Conservation (phyloP, 2,888 invertebrate genomes). For the Watsonalla cultraria region DNA sequence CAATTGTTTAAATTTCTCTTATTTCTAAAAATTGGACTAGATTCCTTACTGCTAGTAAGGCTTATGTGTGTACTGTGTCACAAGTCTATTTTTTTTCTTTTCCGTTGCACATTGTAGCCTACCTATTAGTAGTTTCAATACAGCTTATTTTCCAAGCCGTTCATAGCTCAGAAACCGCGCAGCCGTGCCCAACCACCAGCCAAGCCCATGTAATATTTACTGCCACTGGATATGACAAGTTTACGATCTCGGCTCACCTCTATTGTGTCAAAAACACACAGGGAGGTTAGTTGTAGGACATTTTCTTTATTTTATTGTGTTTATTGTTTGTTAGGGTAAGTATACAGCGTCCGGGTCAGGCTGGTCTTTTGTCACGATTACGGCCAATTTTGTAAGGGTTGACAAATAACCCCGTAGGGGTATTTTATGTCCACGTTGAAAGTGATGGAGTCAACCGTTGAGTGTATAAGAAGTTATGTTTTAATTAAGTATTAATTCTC, state of each 20-base stretch:
- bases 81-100: too few relatives aligned
- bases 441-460: background rate
- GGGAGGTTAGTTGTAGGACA: conserved; percentile 24
- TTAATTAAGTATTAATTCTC: too few relatives aligned
- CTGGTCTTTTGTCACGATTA: conserved; percentile 19
- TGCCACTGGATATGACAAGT: conserved; percentile 32
- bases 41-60: too few relatives aligned
- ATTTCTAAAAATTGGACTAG: too few relatives aligned
- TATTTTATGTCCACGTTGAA: background rate
- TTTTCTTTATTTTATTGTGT: conserved; percentile 32
- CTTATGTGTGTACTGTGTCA: too few relatives aligned
- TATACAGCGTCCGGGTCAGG: conserved; percentile 9
- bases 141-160: too few relatives aligned
- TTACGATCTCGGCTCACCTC: conserved; percentile 19
- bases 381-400: conserved; percentile 7
- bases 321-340: conserved; percentile 15
- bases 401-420: background rate
- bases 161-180: background rate
- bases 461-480: background rate
- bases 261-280: conserved; percentile 30
- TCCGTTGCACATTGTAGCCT: too few relatives aligned
- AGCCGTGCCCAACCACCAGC: conserved; percentile 6
- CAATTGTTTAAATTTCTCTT: too few relatives aligned
- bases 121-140: too few relatives aligned
- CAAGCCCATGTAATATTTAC: conserved; percentile 28